Evolutionary conservation across 2,797 vertebrate genomes (phyloP).

Genomic region (Pipistrellus kuhlii): DNA sequence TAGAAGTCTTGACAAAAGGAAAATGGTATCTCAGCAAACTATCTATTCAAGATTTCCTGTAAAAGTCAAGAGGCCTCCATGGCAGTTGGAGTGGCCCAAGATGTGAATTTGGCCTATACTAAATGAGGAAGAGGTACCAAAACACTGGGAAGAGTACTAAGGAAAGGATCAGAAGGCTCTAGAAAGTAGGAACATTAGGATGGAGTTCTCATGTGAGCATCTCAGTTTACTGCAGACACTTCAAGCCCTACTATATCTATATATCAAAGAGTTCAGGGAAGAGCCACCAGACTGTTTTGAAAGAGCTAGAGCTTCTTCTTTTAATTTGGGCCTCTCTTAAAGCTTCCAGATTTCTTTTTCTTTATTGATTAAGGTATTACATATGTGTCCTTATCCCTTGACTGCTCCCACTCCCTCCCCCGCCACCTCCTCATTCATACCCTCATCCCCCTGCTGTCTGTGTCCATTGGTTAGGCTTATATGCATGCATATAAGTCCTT

Average conservation of each 20-base stretch:
- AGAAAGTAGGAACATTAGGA: neutral
- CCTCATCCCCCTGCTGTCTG: too few species aligned
- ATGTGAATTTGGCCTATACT: neutral
- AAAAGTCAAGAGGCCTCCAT: neutral
- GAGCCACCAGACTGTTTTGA: neutral
- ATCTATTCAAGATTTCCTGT: neutral
- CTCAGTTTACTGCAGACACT: neutral
- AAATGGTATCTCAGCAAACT: neutral
- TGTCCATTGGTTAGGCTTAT: too few species aligned
- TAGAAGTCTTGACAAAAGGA: neutral
- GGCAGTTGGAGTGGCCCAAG: neutral
- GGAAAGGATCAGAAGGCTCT: neutral
- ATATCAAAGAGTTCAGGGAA: neutral
- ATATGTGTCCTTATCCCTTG: too few species aligned
- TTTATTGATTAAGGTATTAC: too few species aligned
- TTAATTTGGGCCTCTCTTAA: conserved; percentile 7
- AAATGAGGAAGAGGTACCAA: neutral
- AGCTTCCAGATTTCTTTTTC: neutral
- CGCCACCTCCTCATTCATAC: too few species aligned
- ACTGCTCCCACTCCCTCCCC: too few species aligned
- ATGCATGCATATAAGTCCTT: too few species aligned
- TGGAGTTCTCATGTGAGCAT: neutral
- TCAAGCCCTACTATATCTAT: neutral
- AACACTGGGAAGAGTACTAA: neutral
- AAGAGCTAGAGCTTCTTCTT: neutral